A percentile compares a stretch with the other conserved stretches of the same genome.
These are phyloP conservation scores for Heliornis fulica DNA, from an alignment of 2,113 vertebrate genomes.

Conservation along the genomic window DNA sequence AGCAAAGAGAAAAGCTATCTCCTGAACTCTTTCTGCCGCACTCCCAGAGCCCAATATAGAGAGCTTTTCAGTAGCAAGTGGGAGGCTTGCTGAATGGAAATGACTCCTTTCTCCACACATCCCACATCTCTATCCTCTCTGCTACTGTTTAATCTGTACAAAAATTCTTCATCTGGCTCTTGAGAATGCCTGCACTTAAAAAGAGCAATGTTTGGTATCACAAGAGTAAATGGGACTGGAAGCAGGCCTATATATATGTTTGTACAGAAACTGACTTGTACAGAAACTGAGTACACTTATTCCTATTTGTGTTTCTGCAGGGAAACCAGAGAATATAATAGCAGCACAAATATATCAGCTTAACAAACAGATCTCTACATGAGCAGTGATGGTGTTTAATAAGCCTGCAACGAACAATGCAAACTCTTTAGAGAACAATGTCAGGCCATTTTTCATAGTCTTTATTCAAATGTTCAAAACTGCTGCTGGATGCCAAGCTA, in stretches of 20 bases:
- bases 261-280: neutral
- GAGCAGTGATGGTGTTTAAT: neutral
- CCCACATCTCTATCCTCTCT: constrained; percentile 30
- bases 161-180: constrained; percentile 28
- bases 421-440: neutral
- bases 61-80: neutral
- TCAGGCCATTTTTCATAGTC: neutral
- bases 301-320: neutral
- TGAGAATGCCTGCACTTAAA: constrained; percentile 13
- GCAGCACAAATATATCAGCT: neutral
- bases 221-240: neutral
- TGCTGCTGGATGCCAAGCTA: neutral
- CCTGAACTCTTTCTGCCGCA: neutral
- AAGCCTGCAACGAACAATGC: neutral
- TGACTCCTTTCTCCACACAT: constrained; percentile 20
- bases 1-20: constrained; percentile 13
- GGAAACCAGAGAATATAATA: neutral
- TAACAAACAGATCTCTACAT: neutral
- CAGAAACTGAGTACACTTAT: neutral
- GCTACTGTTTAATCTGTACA: constrained; percentile 3
- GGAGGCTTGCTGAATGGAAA: constrained; percentile 40
- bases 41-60: neutral
- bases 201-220: constrained; percentile 7
- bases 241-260: neutral
- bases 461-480: neutral